phyloP scores from a whole-genome alignment of 35 echinoderm and acorn worm genomes.

The Heliocidaris erythrogramma region DNA sequence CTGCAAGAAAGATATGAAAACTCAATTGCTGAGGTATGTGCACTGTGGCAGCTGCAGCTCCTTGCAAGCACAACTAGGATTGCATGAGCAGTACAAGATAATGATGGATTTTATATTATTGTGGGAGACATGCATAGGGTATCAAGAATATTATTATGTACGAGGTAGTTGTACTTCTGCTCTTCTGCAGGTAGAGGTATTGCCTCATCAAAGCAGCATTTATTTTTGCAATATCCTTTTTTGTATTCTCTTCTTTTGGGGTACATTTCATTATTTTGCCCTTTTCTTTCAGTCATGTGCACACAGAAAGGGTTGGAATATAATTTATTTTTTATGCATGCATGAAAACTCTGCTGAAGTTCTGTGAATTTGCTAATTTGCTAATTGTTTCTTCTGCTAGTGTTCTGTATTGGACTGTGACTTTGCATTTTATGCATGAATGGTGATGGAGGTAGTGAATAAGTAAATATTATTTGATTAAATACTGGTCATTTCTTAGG shows the following conservation, averaged over 20 bases:
- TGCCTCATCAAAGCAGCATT: background rate
- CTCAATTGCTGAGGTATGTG: conserved; percentile 69
- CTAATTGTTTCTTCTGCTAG: background rate
- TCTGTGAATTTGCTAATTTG: background rate
- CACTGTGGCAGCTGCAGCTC: background rate
- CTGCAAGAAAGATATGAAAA: conserved; percentile 79
- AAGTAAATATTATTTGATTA: background rate
- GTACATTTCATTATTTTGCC: background rate
- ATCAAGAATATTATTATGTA: too few species aligned
- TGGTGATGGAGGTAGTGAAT: background rate
- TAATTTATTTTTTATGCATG: background rate
- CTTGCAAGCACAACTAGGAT: background rate
- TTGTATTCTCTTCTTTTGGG: background rate
- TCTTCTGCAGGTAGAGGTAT: background rate
- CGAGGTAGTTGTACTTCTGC: background rate
- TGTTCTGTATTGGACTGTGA: background rate
- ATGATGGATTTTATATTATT: background rate
- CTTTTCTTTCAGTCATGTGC: background rate
- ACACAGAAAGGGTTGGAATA: background rate
- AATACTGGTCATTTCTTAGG: background rate
- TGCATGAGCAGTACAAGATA: background rate
- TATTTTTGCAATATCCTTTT: background rate
- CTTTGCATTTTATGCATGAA: background rate
- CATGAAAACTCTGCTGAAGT: background rate
- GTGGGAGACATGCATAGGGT: background rate